phyloP scores from a whole-genome alignment of 1,140 invertebrate genomes.

The Sitobion miscanthi region DNA sequence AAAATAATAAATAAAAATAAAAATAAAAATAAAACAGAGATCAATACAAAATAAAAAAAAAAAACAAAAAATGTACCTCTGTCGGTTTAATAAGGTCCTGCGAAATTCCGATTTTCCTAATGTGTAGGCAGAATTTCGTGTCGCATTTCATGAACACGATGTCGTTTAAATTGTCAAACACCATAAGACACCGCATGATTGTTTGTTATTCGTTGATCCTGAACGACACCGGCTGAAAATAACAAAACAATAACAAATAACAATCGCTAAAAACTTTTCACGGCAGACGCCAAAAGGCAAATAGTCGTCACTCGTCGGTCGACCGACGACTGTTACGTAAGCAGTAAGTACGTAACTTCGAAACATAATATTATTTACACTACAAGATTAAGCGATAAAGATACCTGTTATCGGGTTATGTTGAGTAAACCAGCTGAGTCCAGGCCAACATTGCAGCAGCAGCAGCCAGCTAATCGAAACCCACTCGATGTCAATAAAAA shows the following conservation, averaged over 20 bases:
- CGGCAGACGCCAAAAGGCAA: not conserved
- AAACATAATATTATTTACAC: not conserved
- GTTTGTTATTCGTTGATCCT: constrained; percentile 60
- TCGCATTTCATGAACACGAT: constrained; percentile 81
- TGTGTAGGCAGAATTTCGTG: constrained; percentile 73
- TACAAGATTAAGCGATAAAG: not conserved
- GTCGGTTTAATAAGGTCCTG: constrained; percentile 68
- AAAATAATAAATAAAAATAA: too few species aligned
- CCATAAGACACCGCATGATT: constrained; percentile 80
- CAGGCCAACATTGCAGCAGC: too few species aligned
- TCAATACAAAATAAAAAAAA: constrained; percentile 60
- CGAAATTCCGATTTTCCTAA: constrained; percentile 70
- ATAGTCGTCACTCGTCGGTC: too few species aligned
- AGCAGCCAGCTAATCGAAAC: not conserved
- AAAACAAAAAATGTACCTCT: constrained; percentile 58
- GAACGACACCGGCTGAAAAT: not conserved
- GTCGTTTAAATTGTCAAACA: constrained; percentile 82
- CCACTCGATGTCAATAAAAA: not conserved
- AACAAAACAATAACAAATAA: not conserved
- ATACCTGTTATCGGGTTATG: not conserved
- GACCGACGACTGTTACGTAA: not conserved
- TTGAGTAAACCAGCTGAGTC: too few species aligned
- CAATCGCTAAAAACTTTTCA: not conserved
- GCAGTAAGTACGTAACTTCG: not conserved
- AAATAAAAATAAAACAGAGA: constrained; percentile 58